phyloP scores from a whole-genome alignment of 2,797 vertebrate genomes.

The Simalia tracyae region DNA sequence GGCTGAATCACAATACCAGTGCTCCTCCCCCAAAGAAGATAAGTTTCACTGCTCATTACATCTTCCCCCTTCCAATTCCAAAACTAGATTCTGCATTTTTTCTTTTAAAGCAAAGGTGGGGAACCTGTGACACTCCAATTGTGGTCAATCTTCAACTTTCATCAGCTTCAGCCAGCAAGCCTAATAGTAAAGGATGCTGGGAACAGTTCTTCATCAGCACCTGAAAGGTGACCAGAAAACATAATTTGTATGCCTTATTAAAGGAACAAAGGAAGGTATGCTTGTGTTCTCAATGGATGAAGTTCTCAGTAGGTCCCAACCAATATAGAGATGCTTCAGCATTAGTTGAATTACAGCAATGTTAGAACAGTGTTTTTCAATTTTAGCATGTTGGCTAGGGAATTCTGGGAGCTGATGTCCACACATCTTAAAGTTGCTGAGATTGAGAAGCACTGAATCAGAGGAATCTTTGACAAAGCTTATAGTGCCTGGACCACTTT shows the following conservation, averaged over 20 bases:
- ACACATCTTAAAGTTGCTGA: not conserved
- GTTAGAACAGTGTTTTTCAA: not conserved
- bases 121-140: not conserved
- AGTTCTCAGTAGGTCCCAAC: not conserved
- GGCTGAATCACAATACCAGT: constrained; percentile 12
- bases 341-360: not conserved
- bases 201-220: not conserved
- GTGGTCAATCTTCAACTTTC: not conserved
- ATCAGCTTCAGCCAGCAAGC: not conserved
- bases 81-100: not conserved
- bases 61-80: not conserved
- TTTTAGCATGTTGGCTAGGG: not conserved
- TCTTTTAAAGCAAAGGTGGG: constrained; percentile 5
- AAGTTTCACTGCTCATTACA: constrained; percentile 1
- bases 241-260: not conserved
- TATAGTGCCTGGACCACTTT: not conserved
- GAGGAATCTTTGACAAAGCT: not conserved
- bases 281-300: not conserved
- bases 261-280: not conserved
- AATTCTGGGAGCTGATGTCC: not conserved
- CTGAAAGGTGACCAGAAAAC: not conserved
- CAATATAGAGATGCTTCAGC: not conserved
- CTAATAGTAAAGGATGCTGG: not conserved
- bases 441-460: not conserved
- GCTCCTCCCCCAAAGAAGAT: not conserved